Percentiles rank a stretch among this genome's conserved stretches.
phyloP scores from a whole-genome alignment of 2,113 vertebrate species.

The Narcine bancroftii region DNA sequence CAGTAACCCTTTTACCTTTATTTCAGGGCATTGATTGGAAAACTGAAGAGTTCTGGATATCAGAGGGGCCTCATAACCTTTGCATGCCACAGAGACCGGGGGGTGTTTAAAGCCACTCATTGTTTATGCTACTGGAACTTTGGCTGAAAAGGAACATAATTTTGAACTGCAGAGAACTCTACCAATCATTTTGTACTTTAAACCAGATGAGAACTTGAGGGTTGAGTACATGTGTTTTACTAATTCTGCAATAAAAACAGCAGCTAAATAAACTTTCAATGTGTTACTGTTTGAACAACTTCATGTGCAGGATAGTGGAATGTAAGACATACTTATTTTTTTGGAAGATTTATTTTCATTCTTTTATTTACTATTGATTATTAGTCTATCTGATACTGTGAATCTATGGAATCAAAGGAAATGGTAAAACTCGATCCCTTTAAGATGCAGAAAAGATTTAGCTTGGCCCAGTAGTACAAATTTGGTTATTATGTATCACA shows the following conservation, averaged over 20 bases:
- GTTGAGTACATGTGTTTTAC: background rate
- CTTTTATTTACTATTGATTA: background rate
- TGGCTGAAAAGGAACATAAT: background rate
- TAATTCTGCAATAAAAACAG: constrained; percentile 14
- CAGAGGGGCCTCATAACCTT: constrained; percentile 87
- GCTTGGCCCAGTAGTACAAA: background rate
- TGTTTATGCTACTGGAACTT: background rate
- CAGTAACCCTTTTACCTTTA: constrained; percentile 39
- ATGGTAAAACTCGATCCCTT: background rate
- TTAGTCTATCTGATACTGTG: background rate
- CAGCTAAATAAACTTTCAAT: background rate
- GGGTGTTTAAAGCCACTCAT: constrained; percentile 56
- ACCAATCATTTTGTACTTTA: background rate
- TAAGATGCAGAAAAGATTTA: background rate
- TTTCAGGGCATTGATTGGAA: constrained; percentile 86
- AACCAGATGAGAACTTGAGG: background rate
- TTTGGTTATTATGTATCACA: background rate
- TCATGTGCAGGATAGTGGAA: background rate
- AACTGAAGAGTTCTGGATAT: constrained; percentile 83
- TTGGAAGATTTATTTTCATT: background rate
- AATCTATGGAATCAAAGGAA: background rate
- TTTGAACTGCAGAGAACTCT: background rate
- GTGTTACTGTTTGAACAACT: background rate
- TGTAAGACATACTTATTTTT: background rate
- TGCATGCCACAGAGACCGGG: constrained; percentile 84